Conservation (phyloP, 2,113 vertebrate species). For the Aix galericulata region DNA sequence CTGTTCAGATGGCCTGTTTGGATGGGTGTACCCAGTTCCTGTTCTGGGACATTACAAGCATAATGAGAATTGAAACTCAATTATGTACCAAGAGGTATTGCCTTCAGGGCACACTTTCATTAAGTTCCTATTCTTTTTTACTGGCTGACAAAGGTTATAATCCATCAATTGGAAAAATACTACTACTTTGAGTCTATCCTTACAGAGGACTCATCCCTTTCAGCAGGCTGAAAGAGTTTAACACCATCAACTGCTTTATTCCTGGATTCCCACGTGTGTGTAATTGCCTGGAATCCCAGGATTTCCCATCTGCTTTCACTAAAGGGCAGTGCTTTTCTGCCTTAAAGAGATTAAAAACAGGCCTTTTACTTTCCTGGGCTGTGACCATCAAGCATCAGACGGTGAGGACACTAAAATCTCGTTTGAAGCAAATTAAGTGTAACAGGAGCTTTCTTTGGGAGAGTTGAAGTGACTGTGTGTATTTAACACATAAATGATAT, state of each 20-base stretch:
- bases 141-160: conserved; percentile 2
- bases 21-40: not conserved
- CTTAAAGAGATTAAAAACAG: conserved; percentile 23
- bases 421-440: not conserved
- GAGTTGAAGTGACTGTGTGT: not conserved
- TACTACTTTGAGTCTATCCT: not conserved
- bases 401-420: not conserved
- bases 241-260: not conserved
- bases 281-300: conserved; percentile 26
- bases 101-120: not conserved
- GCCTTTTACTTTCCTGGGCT: not conserved
- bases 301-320: conserved; percentile 57
- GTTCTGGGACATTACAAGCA: not conserved
- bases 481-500: not conserved
- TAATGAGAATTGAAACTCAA: not conserved
- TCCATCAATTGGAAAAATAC: not conserved
- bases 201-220: not conserved
- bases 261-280: not conserved
- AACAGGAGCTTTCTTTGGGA: not conserved
- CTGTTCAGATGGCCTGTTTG: not conserved
- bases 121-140: not conserved
- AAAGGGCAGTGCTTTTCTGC: not conserved
- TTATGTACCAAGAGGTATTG: not conserved
- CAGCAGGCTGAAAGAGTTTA: not conserved
- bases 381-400: conserved; percentile 4